Percentiles rank a stretch among this genome's conserved stretches.
These are phyloP conservation scores for Spodoptera picta DNA, from an alignment of 2,888 invertebrate species.

Conservation along the genomic window DNA sequence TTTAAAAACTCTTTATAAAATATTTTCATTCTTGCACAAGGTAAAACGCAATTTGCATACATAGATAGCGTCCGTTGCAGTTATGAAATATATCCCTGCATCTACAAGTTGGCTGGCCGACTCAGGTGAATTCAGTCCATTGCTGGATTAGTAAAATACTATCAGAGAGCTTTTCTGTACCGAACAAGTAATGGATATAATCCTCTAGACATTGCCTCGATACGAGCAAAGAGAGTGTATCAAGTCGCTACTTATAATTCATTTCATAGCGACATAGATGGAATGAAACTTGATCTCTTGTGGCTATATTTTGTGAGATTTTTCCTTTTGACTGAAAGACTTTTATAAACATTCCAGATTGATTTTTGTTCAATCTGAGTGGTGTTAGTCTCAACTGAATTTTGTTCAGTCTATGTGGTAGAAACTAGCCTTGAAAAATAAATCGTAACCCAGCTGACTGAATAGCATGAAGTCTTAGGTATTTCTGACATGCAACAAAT, in stretches of 20 bases:
- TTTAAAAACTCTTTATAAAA: conserved; percentile 35
- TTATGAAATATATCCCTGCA: conserved; percentile 53
- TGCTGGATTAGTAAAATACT: conserved; percentile 24
- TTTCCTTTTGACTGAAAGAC: conserved; percentile 39
- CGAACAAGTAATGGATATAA: conserved; percentile 26
- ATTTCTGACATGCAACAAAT: no score
- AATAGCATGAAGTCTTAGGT: not conserved
- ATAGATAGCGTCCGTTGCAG: conserved; percentile 59
- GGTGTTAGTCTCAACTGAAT: not conserved
- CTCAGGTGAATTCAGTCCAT: conserved; percentile 18
- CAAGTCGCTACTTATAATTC: conserved; percentile 61
- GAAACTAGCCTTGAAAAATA: not conserved
- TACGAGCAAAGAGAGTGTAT: conserved; percentile 21
- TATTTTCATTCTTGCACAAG: conserved; percentile 44
- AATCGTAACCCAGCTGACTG: not conserved
- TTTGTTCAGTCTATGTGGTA: no score
- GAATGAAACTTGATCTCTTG: conserved; percentile 55
- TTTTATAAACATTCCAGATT: conserved; percentile 17
- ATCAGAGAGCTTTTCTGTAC: not conserved
- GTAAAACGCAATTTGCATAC: conserved; percentile 59
- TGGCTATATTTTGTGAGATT: conserved; percentile 50
- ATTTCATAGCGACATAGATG: conserved; percentile 57
- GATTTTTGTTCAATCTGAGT: conserved; percentile 18
- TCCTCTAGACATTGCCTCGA: conserved; percentile 14
- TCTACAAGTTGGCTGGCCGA: conserved; percentile 20